These are phyloP conservation scores for Pseudococcus longispinus DNA, from an alignment of 2,888 invertebrate species.

Conservation along the genomic window DNA sequence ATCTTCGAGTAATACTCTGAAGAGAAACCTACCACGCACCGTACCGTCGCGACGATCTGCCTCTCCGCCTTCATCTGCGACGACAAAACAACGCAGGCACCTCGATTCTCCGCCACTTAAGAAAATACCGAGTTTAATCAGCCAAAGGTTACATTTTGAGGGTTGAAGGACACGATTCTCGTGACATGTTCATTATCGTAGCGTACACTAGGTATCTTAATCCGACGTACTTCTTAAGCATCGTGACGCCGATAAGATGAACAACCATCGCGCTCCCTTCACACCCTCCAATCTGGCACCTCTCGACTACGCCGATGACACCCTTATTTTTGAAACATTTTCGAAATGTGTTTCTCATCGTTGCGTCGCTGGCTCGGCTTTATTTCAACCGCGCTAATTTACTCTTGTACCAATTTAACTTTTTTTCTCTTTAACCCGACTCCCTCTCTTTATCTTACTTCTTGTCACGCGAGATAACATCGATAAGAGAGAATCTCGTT, in stretches of 20 bases:
- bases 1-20: background rate
- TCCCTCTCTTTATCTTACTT: background rate
- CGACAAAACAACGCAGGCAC: background rate
- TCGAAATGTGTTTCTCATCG: slow-evolving; percentile 46
- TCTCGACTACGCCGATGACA: background rate
- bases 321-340: slow-evolving; percentile 41
- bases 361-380: slow-evolving; percentile 2
- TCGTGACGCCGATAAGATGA: slow-evolving; percentile 52
- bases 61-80: background rate
- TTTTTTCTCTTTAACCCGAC: background rate
- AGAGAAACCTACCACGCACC: background rate
- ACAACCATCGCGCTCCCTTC: background rate
- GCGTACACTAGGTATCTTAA: slow-evolving; percentile 5
- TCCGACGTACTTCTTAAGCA: slow-evolving; percentile 42
- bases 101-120: background rate
- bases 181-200: slow-evolving; percentile 47
- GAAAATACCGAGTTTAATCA: slow-evolving; percentile 35
- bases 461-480: slow-evolving; percentile 47
- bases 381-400: slow-evolving; percentile 53
- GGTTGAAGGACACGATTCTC: slow-evolving; percentile 34
- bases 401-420: slow-evolving; percentile 52
- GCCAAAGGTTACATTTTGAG: slow-evolving; percentile 33
- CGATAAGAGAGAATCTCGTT: slow-evolving; percentile 28
- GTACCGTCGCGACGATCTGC: background rate
- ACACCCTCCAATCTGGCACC: background rate